These are phyloP conservation scores for Anarhynchus alexandrinus DNA, from an alignment of 2,113 vertebrate species.

Conservation along the genomic window DNA sequence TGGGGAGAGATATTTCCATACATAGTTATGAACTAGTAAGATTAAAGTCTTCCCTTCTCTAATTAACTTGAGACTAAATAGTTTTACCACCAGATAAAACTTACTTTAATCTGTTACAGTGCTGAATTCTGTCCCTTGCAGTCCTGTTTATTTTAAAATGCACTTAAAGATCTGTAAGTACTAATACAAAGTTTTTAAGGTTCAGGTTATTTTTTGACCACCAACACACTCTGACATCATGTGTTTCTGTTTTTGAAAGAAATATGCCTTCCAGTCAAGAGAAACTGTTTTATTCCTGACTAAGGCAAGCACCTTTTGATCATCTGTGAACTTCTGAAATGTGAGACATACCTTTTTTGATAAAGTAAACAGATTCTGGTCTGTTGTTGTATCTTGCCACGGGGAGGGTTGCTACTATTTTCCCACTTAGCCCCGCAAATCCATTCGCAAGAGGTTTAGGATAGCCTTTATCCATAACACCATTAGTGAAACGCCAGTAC, in stretches of 20 bases:
- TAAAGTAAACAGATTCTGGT: conserved; percentile 91
- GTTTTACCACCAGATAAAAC: neutral
- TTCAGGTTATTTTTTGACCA: neutral
- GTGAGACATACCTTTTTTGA: conserved; percentile 83
- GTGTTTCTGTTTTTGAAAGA: neutral
- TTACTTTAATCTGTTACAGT: neutral
- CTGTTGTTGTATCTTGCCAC: conserved; percentile 80
- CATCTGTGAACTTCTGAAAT: neutral
- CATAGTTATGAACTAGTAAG: neutral
- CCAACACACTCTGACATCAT: neutral
- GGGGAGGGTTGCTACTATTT: conserved; percentile 86
- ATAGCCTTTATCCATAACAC: conserved; percentile 80
- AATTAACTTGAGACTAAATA: neutral
- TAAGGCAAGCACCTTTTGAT: neutral
- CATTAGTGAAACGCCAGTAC: conserved; percentile 94
- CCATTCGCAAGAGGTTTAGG: conserved; percentile 81
- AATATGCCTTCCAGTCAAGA: neutral
- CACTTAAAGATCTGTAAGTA: neutral
- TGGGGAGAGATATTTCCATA: neutral
- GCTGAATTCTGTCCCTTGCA: neutral
- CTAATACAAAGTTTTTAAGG: neutral
- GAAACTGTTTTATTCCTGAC: fast-evolving
- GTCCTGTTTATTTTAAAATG: neutral
- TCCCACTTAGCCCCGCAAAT: conserved; percentile 85
- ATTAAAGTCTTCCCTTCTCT: neutral